Conservation (phyloP, 2,113 vertebrate species). For the Alaudala cheleensis region DNA sequence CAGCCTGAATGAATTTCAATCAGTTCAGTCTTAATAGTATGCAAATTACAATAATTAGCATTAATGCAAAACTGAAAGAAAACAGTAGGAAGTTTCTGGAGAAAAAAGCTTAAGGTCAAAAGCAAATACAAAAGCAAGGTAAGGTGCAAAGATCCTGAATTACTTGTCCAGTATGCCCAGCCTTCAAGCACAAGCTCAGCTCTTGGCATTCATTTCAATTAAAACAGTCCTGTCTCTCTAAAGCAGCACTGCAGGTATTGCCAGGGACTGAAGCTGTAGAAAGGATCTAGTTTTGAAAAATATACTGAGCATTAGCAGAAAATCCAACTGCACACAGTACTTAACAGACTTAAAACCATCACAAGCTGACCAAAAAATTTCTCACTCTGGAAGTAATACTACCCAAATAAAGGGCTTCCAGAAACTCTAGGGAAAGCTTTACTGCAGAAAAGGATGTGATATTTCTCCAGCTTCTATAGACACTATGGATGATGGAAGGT, state of each 20-base stretch:
- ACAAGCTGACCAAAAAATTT: not conserved
- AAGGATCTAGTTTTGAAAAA: constrained; percentile 9
- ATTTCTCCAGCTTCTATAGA: not conserved
- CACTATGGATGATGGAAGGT: not conserved
- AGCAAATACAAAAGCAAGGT: constrained; percentile 3
- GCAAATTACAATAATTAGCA: constrained; percentile 39
- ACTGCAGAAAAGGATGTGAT: not conserved
- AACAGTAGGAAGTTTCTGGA: not conserved
- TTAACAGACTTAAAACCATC: not conserved
- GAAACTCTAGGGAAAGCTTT: constrained; percentile 1
- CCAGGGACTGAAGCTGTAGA: not conserved
- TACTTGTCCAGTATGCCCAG: not conserved
- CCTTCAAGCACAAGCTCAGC: not conserved
- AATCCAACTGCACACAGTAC: not conserved
- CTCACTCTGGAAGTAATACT: not conserved
- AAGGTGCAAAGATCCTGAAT: not conserved
- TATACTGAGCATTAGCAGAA: not conserved
- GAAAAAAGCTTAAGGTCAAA: not conserved
- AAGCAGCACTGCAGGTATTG: not conserved
- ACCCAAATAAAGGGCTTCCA: not conserved
- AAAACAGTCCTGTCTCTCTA: not conserved
- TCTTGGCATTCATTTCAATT: not conserved
- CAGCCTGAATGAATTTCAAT: constrained; percentile 23
- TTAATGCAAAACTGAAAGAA: constrained; percentile 28
- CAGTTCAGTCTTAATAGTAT: constrained; percentile 16